These are phyloP conservation scores for Cryptomyrus ogoouensis DNA, from an alignment of 2,113 vertebrate species.

Conservation along the genomic window DNA sequence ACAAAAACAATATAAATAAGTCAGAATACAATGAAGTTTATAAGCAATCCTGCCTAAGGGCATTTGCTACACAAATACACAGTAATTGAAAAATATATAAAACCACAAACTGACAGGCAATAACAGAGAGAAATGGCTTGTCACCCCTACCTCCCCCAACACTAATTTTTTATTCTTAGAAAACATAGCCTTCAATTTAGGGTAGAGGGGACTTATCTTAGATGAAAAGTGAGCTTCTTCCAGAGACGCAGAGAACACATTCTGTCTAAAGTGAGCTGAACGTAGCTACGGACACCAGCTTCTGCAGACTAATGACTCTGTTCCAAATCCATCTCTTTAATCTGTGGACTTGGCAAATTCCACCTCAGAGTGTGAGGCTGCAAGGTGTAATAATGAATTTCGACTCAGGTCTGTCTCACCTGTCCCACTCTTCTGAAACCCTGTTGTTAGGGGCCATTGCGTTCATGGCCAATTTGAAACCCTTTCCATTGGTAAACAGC, in stretches of 20 bases:
- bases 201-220: not conserved
- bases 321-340: not conserved
- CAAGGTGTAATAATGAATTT: not conserved
- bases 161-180: not conserved
- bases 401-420: not conserved
- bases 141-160: not conserved
- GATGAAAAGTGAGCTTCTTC: not conserved
- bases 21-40: not conserved
- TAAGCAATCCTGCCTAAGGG: constrained; percentile 7
- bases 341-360: not conserved
- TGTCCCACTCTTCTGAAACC: not conserved
- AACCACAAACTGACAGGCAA: constrained; percentile 11
- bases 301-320: not conserved
- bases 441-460: not conserved
- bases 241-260: not conserved
- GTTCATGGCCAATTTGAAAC: not conserved
- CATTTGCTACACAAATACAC: constrained; percentile 10
- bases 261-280: not conserved
- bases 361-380: not conserved
- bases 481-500: not conserved
- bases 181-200: not conserved
- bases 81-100: constrained; percentile 20
- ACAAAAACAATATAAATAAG: constrained; percentile 11
- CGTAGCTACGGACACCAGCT: not conserved
- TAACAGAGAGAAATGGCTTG: constrained; percentile 6